Evolutionary conservation across 2,113 vertebrate genomes (phyloP).

Genomic region (Bubalus kerabau): DNA sequence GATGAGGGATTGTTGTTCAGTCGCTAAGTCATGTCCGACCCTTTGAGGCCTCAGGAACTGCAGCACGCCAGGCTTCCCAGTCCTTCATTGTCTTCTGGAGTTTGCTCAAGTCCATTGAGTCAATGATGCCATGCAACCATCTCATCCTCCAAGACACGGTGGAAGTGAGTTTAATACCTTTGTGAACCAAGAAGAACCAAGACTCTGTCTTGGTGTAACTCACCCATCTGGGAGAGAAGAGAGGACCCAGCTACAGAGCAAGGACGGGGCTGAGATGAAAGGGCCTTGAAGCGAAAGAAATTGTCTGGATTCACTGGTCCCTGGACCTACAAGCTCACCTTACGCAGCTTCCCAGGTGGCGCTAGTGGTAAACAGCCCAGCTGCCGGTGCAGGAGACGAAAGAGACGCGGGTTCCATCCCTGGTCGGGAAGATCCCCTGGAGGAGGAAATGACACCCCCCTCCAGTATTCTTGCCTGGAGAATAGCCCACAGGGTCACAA

Average conservation of each 20-base stretch:
- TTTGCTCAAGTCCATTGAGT: neutral
- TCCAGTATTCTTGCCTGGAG: neutral
- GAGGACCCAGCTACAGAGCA: neutral
- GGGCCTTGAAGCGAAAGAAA: neutral
- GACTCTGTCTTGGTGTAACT: neutral
- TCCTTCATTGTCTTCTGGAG: neutral
- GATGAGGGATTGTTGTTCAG: neutral
- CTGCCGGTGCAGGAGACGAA: neutral
- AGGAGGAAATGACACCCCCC: fast-evolving
- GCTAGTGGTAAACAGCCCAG: neutral
- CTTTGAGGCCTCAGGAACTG: neutral
- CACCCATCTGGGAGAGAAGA: neutral
- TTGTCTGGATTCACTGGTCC: neutral
- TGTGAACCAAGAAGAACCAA: neutral
- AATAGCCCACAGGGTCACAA: neutral
- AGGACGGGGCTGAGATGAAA: neutral
- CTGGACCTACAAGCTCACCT: neutral
- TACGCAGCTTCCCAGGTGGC: neutral
- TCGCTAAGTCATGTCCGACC: neutral
- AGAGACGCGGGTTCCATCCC: fast-evolving
- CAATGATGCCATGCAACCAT: neutral
- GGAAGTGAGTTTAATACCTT: neutral
- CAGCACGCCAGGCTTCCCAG: neutral
- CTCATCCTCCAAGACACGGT: neutral
- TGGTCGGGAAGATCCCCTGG: fast-evolving